Evolutionary conservation across 2,888 invertebrate species (phyloP).

Genomic region (Cryptocheilus praepositus): DNA sequence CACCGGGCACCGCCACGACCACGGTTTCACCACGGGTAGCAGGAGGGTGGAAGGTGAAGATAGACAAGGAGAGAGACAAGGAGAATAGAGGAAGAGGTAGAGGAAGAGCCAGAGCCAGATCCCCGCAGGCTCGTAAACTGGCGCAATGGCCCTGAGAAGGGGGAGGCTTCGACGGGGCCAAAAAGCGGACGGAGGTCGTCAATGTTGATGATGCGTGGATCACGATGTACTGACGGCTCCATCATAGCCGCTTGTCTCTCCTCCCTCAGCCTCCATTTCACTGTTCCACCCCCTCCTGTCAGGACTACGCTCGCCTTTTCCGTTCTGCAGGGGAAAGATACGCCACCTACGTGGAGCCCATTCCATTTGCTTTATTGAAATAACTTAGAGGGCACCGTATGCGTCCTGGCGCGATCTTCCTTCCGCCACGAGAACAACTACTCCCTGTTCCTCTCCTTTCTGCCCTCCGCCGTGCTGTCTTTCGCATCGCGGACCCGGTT

Average conservation of each 20-base stretch:
- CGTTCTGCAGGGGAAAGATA: constrained; percentile 48
- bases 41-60: constrained; percentile 12
- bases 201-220: constrained; percentile 74
- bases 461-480: too few species aligned
- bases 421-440: too few species aligned
- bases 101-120: constrained; percentile 47
- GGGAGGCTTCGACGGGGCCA: constrained; percentile 51
- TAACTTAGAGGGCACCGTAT: constrained; percentile 45
- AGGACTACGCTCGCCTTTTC: constrained; percentile 33
- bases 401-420: too few species aligned
- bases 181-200: constrained; percentile 72
- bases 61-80: constrained; percentile 12
- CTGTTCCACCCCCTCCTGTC: constrained; percentile 6
- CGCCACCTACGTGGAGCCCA: constrained; percentile 45
- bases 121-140: constrained; percentile 66
- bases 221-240: constrained; percentile 69
- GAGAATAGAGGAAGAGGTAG: constrained; percentile 34
- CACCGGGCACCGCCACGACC: too few species aligned
- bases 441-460: too few species aligned
- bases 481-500: too few species aligned
- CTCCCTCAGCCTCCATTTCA: neutral
- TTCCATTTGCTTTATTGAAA: constrained; percentile 65
- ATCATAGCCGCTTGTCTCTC: constrained; percentile 52
- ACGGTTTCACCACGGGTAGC: neutral
- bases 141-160: constrained; percentile 57